A percentile compares a stretch with the other conserved stretches of the same genome.
Evolutionary conservation across 2,797 vertebrate species (phyloP).

Genomic region (Falco peregrinus): DNA sequence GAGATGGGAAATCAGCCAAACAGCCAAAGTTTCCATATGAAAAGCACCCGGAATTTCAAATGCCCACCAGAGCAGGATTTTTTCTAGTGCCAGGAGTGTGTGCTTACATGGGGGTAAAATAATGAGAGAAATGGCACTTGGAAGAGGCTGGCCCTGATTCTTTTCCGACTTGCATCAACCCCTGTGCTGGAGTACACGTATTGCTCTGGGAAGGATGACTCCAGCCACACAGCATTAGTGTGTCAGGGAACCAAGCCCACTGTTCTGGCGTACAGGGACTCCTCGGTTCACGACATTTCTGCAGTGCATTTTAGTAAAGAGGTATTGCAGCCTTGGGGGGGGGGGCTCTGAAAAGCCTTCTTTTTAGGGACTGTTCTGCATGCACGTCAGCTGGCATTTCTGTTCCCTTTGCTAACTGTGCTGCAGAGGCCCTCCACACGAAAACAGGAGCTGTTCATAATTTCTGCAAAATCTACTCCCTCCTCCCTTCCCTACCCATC

Average conservation of each 20-base stretch:
- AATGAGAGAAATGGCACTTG: background rate
- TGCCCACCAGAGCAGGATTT: background rate
- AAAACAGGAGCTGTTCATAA: background rate
- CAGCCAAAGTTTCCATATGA: background rate
- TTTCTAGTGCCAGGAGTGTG: background rate
- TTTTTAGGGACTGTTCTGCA: background rate
- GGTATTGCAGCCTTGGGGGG: background rate
- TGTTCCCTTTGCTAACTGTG: background rate
- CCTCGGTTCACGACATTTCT: background rate
- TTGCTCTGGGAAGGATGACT: background rate
- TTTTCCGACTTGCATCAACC: background rate
- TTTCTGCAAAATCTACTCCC: background rate
- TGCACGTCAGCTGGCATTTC: background rate
- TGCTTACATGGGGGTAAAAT: background rate
- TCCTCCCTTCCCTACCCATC: background rate
- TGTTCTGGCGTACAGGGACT: background rate
- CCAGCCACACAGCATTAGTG: rapidly evolving
- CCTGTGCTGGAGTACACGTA: rapidly evolving
- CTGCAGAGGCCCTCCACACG: background rate
- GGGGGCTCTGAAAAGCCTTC: background rate
- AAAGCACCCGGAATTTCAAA: background rate
- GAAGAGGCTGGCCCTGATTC: background rate
- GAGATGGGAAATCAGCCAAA: background rate
- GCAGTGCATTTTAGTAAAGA: background rate
- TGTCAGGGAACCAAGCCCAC: background rate